Evolutionary conservation across 2,113 vertebrate genomes (phyloP).

Genomic region (Cricetomys ansorgei): DNA sequence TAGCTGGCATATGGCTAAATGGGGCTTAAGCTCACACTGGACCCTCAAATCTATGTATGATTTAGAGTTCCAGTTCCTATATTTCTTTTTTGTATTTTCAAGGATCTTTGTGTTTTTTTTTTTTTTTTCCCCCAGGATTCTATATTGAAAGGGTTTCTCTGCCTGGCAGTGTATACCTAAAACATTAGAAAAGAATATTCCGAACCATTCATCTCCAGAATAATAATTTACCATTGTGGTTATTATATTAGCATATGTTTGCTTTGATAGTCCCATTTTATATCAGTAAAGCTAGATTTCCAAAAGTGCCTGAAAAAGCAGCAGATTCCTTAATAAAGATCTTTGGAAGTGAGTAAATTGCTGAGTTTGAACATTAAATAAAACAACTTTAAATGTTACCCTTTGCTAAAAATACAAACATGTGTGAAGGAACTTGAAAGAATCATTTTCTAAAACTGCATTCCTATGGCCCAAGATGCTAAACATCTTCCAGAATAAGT

Average conservation of each 20-base stretch:
- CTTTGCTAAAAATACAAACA: not conserved
- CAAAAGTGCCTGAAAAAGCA: conserved; percentile 3
- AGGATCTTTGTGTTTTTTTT: not conserved
- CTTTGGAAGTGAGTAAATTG: conserved; percentile 2
- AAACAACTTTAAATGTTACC: not conserved
- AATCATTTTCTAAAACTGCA: conserved; percentile 26
- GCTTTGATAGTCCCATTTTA: not conserved
- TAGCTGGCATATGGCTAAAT: not conserved
- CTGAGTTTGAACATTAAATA: conserved; percentile 33
- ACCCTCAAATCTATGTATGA: not conserved
- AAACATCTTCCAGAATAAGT: conserved; percentile 10
- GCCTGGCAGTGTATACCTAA: not conserved
- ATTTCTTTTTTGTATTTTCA: not conserved
- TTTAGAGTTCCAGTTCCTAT: not conserved
- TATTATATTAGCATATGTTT: not conserved
- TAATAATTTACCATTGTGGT: not conserved
- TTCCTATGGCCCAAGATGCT: not conserved
- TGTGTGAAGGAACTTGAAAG: not conserved
- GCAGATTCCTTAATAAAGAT: conserved; percentile 28
- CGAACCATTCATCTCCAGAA: not conserved
- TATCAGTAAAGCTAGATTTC: not conserved
- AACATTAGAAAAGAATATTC: not conserved
- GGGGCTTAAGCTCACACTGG: not conserved
- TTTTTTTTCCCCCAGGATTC: no score
- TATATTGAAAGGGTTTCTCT: not conserved